Percentiles rank a stretch among this genome's conserved stretches.
Evolutionary conservation across 2,113 vertebrate species (phyloP).

Genomic region (Neopipo cinnamomea): DNA sequence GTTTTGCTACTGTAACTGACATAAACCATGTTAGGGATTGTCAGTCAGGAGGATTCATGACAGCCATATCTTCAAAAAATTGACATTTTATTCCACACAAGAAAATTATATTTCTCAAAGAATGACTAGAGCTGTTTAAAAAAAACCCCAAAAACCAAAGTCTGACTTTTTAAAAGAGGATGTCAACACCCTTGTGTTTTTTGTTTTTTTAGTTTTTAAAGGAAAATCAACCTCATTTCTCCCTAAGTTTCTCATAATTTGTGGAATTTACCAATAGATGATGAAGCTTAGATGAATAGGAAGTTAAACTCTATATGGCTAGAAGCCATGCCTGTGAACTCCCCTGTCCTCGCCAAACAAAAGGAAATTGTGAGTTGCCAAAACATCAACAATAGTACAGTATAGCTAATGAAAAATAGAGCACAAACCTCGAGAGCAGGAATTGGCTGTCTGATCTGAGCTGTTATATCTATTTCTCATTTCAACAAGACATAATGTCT

Average conservation of each 20-base stretch:
- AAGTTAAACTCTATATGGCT: background rate
- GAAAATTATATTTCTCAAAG: background rate
- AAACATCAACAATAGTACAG: background rate
- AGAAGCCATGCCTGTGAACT: background rate
- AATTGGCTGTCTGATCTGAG: background rate
- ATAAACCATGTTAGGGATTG: background rate
- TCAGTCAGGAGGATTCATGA: slow-evolving; percentile 1
- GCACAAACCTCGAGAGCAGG: background rate
- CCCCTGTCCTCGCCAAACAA: background rate
- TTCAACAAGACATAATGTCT: too few species aligned
- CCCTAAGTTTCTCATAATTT: background rate
- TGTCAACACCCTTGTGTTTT: background rate
- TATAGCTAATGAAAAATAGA: background rate
- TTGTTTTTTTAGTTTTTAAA: background rate
- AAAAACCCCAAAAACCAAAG: too few species aligned
- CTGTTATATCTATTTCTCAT: background rate
- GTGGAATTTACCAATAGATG: background rate
- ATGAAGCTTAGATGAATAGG: background rate
- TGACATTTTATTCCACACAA: background rate
- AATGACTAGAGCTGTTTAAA: background rate
- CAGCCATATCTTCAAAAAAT: background rate
- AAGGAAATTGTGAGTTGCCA: background rate
- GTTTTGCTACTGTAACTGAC: slow-evolving; percentile 1
- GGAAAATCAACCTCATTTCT: background rate
- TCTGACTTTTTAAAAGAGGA: background rate